Evolutionary conservation across 2,888 invertebrate species (phyloP).

Genomic region (Perizoma affinitatum): DNA sequence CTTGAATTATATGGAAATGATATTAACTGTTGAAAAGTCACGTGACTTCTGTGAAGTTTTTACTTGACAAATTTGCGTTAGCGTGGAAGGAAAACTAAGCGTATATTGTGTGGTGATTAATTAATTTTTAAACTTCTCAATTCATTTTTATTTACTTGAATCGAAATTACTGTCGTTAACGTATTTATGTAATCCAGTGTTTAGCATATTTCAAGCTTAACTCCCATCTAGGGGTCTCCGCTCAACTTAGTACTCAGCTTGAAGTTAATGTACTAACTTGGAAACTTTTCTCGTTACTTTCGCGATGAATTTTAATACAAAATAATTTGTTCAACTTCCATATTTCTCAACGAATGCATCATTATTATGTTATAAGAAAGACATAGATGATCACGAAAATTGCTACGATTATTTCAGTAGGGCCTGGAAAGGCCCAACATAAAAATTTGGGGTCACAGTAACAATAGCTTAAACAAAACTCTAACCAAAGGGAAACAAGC

Average conservation of each 20-base stretch:
- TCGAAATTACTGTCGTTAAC: slow-evolving; percentile 15
- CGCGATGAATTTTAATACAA: slow-evolving; percentile 50
- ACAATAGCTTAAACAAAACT: no score
- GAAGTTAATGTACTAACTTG: slow-evolving; percentile 27
- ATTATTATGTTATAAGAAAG: slow-evolving; percentile 39
- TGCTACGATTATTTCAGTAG: neutral
- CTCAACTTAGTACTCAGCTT: neutral
- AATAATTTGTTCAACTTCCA: slow-evolving; percentile 33
- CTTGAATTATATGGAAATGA: no score
- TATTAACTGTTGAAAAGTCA: no score
- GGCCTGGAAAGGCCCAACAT: neutral
- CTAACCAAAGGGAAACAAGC: no score
- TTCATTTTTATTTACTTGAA: slow-evolving; percentile 10
- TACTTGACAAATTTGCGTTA: no score
- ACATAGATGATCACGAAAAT: neutral
- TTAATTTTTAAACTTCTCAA: neutral
- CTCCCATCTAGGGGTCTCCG: slow-evolving; percentile 10
- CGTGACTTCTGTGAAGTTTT: no score
- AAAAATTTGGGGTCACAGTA: no score
- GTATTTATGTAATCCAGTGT: slow-evolving; percentile 9
- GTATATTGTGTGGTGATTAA: no score
- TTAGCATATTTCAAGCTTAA: slow-evolving; percentile 24
- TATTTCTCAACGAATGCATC: no score
- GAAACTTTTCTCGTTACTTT: slow-evolving; percentile 47
- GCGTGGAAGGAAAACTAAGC: no score